Conservation (phyloP, 2,113 vertebrate species). For the Tinamus guttatus region DNA sequence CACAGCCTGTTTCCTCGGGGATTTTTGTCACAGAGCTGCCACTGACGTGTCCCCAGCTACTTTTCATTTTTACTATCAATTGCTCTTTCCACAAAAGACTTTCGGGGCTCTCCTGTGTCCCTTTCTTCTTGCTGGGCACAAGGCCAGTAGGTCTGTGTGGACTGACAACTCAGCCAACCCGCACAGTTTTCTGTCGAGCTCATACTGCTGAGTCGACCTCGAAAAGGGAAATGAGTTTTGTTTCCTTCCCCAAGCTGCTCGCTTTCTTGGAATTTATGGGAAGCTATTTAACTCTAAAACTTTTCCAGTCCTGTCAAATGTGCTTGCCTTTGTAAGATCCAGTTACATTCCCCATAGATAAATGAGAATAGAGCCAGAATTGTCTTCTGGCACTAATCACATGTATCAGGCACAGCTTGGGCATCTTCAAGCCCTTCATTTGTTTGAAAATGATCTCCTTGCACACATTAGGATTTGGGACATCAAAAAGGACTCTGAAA, state of each 20-base stretch:
- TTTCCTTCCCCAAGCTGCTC: background rate
- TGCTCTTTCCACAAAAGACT: background rate
- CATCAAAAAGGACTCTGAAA: background rate
- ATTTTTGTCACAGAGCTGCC: background rate
- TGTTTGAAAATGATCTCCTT: background rate
- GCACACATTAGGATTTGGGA: background rate
- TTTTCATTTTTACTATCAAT: background rate
- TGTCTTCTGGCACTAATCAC: background rate
- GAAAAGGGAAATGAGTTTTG: background rate
- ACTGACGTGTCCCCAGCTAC: background rate
- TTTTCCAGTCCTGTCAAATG: background rate
- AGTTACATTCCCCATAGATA: accelerated
- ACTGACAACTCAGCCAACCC: background rate
- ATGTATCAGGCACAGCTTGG: background rate
- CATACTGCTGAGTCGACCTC: background rate
- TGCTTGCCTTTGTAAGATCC: background rate
- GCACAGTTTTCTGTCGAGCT: background rate
- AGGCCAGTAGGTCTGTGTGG: background rate
- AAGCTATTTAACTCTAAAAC: background rate
- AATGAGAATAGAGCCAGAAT: background rate
- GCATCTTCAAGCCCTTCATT: background rate
- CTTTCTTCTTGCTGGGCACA: background rate
- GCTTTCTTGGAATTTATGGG: background rate
- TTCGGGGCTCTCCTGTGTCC: no score
- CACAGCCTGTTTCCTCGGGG: background rate